A percentile compares a stretch with the other conserved stretches of the same genome.
Evolutionary conservation across 2,888 invertebrate species (phyloP).

Genomic region (Dermolepida albohirtum): DNA sequence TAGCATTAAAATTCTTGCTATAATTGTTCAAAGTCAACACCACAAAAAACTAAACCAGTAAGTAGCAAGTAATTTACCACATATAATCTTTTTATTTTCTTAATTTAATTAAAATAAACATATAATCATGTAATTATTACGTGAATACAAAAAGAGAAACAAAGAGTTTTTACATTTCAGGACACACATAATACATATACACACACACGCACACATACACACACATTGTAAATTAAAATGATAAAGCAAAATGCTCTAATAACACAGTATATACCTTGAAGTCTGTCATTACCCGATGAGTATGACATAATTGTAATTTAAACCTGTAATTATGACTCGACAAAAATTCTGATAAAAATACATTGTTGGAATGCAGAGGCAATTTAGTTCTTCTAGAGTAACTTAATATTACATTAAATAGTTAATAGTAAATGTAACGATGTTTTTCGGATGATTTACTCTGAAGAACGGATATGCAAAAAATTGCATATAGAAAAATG

Average conservation of each 20-base stretch:
- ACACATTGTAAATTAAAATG: conserved; percentile 27
- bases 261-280: conserved; percentile 19
- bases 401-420: conserved; percentile 2
- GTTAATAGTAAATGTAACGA: not conserved
- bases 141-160: conserved; percentile 14
- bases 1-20: no score
- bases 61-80: conserved; percentile 4
- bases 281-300: conserved; percentile 32
- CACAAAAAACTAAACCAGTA: no score
- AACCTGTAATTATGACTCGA: conserved; percentile 38
- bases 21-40: no score
- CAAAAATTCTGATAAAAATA: conserved; percentile 26
- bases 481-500: no score
- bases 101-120: conserved; percentile 37
- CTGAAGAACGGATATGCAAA: no score
- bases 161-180: conserved; percentile 22
- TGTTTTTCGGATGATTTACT: not conserved
- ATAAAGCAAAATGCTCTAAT: conserved; percentile 33
- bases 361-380: conserved; percentile 24
- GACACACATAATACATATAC: no score
- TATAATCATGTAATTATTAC: conserved; percentile 30
- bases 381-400: conserved; percentile 21
- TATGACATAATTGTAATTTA: conserved; percentile 39
- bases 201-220: no score
- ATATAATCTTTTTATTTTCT: conserved; percentile 3